These are phyloP conservation scores for Cheilosia vulpina DNA, from an alignment of 2,888 invertebrate genomes.

Conservation along the genomic window DNA sequence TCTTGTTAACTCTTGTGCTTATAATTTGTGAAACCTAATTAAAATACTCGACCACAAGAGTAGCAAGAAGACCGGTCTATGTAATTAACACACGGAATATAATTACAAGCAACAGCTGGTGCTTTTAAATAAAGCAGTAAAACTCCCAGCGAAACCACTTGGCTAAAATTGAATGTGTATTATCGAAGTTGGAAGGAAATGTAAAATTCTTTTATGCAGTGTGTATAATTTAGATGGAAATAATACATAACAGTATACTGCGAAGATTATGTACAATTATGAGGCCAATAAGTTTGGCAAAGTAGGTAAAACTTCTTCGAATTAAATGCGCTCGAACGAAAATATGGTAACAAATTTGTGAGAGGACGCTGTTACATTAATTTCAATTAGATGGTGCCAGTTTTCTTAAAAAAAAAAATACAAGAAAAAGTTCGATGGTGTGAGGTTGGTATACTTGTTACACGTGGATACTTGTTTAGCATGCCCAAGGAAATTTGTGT, in stretches of 20 bases:
- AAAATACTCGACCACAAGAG: conserved; percentile 51
- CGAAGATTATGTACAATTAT: conserved; percentile 34
- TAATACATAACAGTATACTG: background rate
- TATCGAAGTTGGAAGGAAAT: conserved; percentile 18
- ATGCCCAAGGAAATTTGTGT: conserved; percentile 10
- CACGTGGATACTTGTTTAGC: conserved; percentile 10
- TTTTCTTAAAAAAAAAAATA: background rate
- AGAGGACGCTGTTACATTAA: conserved; percentile 4
- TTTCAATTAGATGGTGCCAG: conserved; percentile 13
- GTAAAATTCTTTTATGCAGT: conserved; percentile 8
- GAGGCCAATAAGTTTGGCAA: conserved; percentile 22
- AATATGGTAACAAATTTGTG: conserved; percentile 10
- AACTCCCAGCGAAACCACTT: conserved; percentile 44
- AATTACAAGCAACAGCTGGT: conserved; percentile 56
- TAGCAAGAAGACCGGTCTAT: conserved; percentile 32
- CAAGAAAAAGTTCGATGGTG: background rate
- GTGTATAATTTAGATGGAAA: background rate
- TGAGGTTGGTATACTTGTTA: background rate
- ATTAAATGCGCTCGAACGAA: background rate
- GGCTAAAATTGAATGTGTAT: conserved; percentile 36
- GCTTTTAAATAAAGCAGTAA: conserved; percentile 37
- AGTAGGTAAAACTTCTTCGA: conserved; percentile 11
- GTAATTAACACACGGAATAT: conserved; percentile 51
- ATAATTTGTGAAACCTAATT: conserved; percentile 56
- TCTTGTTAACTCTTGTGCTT: conserved; percentile 12